Evolutionary conservation across 2,113 vertebrate genomes (phyloP).

Genomic region (Dascyllus trimaculatus): DNA sequence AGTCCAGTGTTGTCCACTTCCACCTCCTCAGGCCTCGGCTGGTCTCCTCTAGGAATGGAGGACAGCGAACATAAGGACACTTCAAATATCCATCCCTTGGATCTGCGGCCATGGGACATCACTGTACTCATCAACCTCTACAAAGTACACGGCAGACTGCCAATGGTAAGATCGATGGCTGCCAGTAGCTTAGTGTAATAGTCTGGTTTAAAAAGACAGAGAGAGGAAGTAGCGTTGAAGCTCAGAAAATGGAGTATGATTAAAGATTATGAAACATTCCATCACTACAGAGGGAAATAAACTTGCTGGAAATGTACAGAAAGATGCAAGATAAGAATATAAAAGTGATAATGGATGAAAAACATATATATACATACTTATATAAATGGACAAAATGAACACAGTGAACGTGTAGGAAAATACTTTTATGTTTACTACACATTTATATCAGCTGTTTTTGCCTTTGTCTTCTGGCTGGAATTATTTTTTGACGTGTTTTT

Average conservation of each 20-base stretch:
- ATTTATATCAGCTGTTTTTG: background rate
- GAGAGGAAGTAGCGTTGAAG: background rate
- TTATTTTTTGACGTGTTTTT: background rate
- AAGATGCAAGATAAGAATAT: background rate
- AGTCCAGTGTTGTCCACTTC: constrained; percentile 94
- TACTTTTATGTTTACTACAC: background rate
- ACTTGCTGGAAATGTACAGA: background rate
- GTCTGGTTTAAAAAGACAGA: background rate
- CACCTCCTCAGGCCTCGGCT: constrained; percentile 93
- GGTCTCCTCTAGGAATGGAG: constrained; percentile 93
- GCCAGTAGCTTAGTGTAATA: background rate
- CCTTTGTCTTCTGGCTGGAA: background rate
- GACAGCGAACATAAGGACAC: constrained; percentile 84
- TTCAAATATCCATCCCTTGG: constrained; percentile 88
- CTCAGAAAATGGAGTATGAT: background rate
- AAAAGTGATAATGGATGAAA: too few relatives aligned
- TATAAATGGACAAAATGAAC: background rate
- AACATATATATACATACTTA: too few relatives aligned
- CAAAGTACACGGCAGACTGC: constrained; percentile 95
- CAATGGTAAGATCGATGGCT: constrained; percentile 86
- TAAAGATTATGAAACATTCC: constrained; percentile 17
- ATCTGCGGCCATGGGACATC: constrained; percentile 96
- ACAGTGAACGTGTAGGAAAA: background rate
- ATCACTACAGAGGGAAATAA: background rate
- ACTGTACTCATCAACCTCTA: constrained; percentile 96